These are phyloP conservation scores for Gobionotothen gibberifrons DNA, from an alignment of 2,797 vertebrate genomes.

Conservation along the genomic window DNA sequence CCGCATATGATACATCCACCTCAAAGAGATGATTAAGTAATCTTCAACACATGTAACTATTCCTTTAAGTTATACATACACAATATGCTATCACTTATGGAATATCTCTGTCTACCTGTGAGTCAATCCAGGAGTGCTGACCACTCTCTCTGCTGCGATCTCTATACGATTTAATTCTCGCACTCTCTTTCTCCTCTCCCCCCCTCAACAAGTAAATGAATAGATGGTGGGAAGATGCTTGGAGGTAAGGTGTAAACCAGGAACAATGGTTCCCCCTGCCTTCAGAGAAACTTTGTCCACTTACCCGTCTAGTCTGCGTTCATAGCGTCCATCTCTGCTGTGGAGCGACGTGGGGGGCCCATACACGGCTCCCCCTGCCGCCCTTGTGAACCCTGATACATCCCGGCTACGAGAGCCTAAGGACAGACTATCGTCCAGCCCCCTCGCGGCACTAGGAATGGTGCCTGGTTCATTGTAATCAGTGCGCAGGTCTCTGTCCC, in stretches of 20 bases:
- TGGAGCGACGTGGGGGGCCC: conserved; percentile 96
- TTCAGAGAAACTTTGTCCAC: conserved; percentile 96
- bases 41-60: conserved; percentile 68
- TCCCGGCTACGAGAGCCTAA: conserved; percentile 94
- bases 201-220: conserved; percentile 77
- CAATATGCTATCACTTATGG: conserved; percentile 52
- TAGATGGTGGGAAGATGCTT: conserved; percentile 83
- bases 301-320: conserved; percentile 99
- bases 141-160: conserved; percentile 50
- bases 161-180: conserved; percentile 56
- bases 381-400: conserved; percentile 99
- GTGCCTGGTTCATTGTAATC: conserved; percentile 99
- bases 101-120: conserved; percentile 58
- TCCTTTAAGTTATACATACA: conserved; percentile 40
- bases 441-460: conserved; percentile 96
- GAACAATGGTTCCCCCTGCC: conserved; percentile 80
- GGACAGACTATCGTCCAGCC: conserved; percentile 98
- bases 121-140: neutral
- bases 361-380: conserved; percentile 94
- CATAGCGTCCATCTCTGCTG: conserved; percentile 99
- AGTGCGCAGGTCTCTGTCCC: conserved; percentile 99
- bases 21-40: conserved; percentile 73
- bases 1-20: conserved; percentile 81
- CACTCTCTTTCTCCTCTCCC: conserved; percentile 23
- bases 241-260: conserved; percentile 79